A percentile compares a stretch with the other conserved stretches of the same genome.
Conservation (phyloP, 2,113 vertebrate genomes). For the Glareola pratincola region DNA sequence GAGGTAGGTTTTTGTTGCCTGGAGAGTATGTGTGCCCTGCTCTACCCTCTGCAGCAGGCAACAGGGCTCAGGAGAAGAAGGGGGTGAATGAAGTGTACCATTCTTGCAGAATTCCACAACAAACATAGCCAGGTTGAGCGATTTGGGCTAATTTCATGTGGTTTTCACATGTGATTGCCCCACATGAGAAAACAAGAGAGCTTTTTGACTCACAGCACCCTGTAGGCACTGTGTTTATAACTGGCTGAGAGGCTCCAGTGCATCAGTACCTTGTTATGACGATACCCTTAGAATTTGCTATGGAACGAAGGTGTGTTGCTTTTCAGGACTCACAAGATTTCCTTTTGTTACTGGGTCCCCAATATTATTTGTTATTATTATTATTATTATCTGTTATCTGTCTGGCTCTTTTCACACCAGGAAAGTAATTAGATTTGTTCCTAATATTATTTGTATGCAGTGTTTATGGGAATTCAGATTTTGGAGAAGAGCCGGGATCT, state of each 20-base stretch:
- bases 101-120: neutral
- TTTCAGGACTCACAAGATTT: neutral
- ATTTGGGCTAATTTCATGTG: neutral
- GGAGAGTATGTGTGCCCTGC: neutral
- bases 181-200: neutral
- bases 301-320: neutral
- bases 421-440: neutral
- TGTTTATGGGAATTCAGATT: neutral
- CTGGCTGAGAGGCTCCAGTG: neutral
- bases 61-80: accelerated
- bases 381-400: neutral
- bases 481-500: neutral
- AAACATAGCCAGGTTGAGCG: accelerated
- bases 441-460: neutral
- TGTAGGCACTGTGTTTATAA: neutral
- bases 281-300: neutral
- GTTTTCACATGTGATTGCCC: neutral
- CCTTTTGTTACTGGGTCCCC: neutral
- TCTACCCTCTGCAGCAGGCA: neutral
- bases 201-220: neutral
- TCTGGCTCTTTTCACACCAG: neutral
- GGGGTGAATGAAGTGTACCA: accelerated
- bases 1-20: neutral
- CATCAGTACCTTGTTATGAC: neutral
- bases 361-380: neutral